Conservation (phyloP, 2,888 invertebrate genomes). For the Apamea sordens region DNA sequence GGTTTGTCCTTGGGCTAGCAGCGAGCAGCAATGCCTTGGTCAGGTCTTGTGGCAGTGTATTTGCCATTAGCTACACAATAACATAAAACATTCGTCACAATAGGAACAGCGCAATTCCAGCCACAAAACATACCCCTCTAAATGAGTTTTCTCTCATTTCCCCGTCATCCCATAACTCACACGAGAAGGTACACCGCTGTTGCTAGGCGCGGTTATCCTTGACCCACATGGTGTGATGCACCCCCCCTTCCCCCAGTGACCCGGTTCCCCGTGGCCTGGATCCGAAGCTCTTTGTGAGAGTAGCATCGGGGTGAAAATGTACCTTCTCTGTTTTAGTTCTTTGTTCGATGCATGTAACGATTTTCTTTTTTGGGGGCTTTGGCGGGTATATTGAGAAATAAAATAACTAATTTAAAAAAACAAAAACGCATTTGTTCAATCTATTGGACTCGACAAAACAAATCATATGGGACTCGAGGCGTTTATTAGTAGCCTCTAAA, state of each 20-base stretch:
- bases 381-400: not conserved
- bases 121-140: not conserved
- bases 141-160: not conserved
- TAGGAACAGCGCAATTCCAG: not conserved
- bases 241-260: conserved; percentile 40
- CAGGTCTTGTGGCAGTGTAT: not conserved
- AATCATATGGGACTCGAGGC: too few species aligned
- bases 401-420: too few species aligned
- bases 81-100: not conserved
- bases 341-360: conserved; percentile 11
- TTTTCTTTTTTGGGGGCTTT: not conserved
- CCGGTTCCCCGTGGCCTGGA: conserved; percentile 35
- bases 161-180: not conserved
- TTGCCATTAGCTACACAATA: not conserved
- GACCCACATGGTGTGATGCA: conserved; percentile 61
- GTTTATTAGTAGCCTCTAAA: too few species aligned
- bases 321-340: conserved; percentile 12
- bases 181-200: not conserved
- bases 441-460: too few species aligned
- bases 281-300: conserved; percentile 29
- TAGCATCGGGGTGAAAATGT: conserved; percentile 6
- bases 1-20: too few species aligned
- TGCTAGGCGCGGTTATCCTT: conserved; percentile 54
- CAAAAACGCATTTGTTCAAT: too few species aligned
- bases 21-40: not conserved